Evolutionary conservation across 2,888 invertebrate species (phyloP).

Genomic region (Hermodice carunculata): DNA sequence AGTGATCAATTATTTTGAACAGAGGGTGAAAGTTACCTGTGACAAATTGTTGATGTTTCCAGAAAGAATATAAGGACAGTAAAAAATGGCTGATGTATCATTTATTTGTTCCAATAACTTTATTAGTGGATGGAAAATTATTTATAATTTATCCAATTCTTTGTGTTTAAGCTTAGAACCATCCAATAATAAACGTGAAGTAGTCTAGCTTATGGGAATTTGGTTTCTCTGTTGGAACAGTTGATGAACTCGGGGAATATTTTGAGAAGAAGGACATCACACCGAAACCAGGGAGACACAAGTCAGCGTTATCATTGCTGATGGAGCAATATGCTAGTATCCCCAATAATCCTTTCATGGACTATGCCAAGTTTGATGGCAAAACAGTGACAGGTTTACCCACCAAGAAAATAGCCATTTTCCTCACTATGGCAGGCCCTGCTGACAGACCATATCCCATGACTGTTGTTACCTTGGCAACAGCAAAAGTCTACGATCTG

Average conservation of each 20-base stretch:
- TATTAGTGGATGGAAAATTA: no score
- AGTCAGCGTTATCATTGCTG: conserved; percentile 81
- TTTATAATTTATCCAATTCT: no score
- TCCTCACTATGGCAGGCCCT: conserved; percentile 87
- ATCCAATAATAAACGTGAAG: no score
- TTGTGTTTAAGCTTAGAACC: no score
- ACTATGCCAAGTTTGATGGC: conserved; percentile 93
- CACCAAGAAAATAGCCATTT: conserved; percentile 89
- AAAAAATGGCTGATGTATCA: no score
- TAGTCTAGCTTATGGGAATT: no score
- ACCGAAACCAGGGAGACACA: background rate
- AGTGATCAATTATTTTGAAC: no score
- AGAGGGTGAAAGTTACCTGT: no score
- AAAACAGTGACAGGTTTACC: conserved; percentile 78
- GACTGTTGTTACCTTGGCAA: conserved; percentile 83
- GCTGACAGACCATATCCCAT: conserved; percentile 87
- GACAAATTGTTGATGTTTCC: no score
- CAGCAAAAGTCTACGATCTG: conserved; percentile 87
- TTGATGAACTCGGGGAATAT: conserved; percentile 75
- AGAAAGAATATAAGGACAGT: no score
- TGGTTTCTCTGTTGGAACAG: no score
- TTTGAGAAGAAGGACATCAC: conserved; percentile 67
- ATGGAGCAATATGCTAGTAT: conserved; percentile 82
- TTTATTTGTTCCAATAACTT: no score
- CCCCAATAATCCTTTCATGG: conserved; percentile 88